These are phyloP conservation scores for Rhopalosiphum maidis DNA, from an alignment of 1,140 invertebrate genomes.

Conservation along the genomic window DNA sequence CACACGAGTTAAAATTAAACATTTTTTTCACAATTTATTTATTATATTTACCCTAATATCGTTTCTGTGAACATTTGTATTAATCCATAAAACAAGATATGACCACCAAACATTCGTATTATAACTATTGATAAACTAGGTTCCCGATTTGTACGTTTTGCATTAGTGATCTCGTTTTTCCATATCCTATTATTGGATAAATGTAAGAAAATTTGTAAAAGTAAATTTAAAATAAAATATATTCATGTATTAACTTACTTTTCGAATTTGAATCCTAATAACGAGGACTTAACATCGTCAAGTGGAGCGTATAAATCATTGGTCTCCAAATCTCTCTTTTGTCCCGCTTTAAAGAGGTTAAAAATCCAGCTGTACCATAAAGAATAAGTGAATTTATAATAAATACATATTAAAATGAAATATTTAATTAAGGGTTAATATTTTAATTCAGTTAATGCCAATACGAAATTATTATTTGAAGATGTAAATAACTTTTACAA, in stretches of 20 bases:
- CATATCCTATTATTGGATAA: slow-evolving; percentile 58
- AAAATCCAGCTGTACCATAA: slow-evolving; percentile 69
- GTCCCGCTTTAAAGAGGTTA: slow-evolving; percentile 73
- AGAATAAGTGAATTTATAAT: neutral
- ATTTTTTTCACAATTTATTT: neutral
- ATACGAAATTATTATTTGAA: neutral
- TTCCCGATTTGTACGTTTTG: slow-evolving; percentile 61
- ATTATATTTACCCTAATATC: neutral
- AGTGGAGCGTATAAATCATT: slow-evolving; percentile 74
- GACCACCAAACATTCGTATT: slow-evolving; percentile 66
- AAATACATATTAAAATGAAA: neutral
- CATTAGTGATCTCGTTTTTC: slow-evolving; percentile 61
- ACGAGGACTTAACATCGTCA: slow-evolving; percentile 68
- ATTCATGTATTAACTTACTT: slow-evolving; percentile 37
- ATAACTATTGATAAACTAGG: slow-evolving; percentile 68
- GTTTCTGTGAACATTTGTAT: neutral
- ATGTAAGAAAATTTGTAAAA: neutral
- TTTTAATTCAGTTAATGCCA: neutral
- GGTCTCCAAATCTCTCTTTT: slow-evolving; percentile 71
- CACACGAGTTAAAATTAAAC: neutral
- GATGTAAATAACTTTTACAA: neutral
- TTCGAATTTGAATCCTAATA: slow-evolving; percentile 68
- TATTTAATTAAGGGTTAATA: neutral
- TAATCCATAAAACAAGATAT: neutral
- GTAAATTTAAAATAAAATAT: neutral